phyloP scores from a whole-genome alignment of 2,888 invertebrate genomes.

The Orchestes rusci region DNA sequence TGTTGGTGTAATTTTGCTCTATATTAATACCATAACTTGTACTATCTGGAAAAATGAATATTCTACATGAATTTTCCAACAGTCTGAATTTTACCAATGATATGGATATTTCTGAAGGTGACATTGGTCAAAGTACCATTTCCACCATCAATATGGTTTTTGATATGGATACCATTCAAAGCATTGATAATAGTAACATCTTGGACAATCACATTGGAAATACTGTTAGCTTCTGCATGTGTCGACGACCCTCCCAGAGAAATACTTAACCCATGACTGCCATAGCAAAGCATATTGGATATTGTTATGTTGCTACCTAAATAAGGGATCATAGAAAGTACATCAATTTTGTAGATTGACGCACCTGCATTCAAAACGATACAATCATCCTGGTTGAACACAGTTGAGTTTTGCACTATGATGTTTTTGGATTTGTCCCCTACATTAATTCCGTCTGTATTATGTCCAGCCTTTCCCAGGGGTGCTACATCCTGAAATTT shows the following conservation, averaged over 20 bases:
- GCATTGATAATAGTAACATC: slow-evolving; percentile 15
- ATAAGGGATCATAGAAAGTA: no score
- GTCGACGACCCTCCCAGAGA: slow-evolving; percentile 19
- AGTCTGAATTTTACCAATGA: slow-evolving; percentile 11
- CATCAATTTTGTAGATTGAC: no score
- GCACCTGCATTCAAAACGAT: slow-evolving; percentile 18
- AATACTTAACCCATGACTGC: slow-evolving; percentile 20
- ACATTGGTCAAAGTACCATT: slow-evolving; percentile 15
- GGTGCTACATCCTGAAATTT: slow-evolving; percentile 13
- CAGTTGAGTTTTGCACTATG: slow-evolving; percentile 11
- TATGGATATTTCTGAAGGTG: slow-evolving; percentile 19
- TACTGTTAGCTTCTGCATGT: slow-evolving; percentile 11
- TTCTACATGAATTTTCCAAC: background rate
- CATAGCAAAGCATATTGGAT: slow-evolving; percentile 14
- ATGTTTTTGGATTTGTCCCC: slow-evolving; percentile 12
- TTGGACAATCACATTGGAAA: slow-evolving; percentile 15
- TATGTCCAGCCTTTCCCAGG: slow-evolving; percentile 15
- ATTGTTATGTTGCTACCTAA: slow-evolving; percentile 18
- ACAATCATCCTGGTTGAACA: slow-evolving; percentile 21
- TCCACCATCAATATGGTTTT: slow-evolving; percentile 18
- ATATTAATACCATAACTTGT: slow-evolving; percentile 14
- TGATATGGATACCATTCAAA: slow-evolving; percentile 20
- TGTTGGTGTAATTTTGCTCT: slow-evolving; percentile 21
- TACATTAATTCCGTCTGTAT: slow-evolving; percentile 21
- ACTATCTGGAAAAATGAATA: slow-evolving; percentile 9